Base-by-base conservation (phyloP, 2,797 vertebrate genomes). In the Pelochelys cantorii region DNA sequence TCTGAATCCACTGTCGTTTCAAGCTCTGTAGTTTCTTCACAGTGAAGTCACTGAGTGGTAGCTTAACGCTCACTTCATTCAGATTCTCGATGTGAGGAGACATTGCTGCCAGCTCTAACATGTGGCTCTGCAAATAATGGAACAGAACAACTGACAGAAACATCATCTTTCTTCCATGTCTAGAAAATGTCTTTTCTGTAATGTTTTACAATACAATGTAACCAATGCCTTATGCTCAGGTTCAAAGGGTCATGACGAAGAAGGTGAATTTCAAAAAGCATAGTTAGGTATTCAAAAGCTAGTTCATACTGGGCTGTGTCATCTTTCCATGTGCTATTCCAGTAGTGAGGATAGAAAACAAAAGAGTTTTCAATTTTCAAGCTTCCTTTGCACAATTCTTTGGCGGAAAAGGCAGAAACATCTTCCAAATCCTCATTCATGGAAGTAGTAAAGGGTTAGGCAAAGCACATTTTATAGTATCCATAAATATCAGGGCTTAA, bases 11-110 rank as follows among this genome's bases (percentile, higher is more conserved):
- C 78, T 96, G 94, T 17, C 96, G 97, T 97, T 98, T 99, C 92
- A 99, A 90, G 15, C n/a, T 97, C 75, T 98, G 98, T 68, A 99
- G 95, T 20, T 97, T 98, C 90, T 96, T 98, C 0, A 98, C 84
- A 1, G 97, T 97, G 13, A 97, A 88, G 83, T 99, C 98, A 55
- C 97, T 98, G 6, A 99, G 98, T 2, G 98, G 97, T 95, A 99
- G 93, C 89, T 95, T 97, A 96, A 98, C 96, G 97, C 99, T 99
- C 86, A 98, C 97, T 95, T 99, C 98, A 42, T 99, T 99, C 95
- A 99, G 96, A n/a, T 97, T 97, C 83, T 99, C 98, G 94, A 99
- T 97, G 90, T 98, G 98, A 87, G 99, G 98, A 55, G 98, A 98
- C 77, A 98, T 94, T 29, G 98, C 97, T 78, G 98, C 98, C 85